Conservation (phyloP, 2,888 invertebrate genomes). For the Prosapia bicincta region DNA sequence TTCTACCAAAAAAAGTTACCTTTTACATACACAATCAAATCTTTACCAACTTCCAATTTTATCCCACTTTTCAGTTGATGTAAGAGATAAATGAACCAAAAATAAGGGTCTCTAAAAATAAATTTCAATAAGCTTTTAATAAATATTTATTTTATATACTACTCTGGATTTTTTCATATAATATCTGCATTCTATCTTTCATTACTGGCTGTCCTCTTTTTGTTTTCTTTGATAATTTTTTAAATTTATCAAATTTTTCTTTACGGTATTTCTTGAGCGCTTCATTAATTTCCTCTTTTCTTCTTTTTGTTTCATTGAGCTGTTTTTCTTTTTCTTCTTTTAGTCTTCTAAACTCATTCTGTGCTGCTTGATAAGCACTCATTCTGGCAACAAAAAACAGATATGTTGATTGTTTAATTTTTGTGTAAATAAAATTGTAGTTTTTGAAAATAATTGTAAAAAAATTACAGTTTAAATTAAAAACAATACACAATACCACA, state of each 20-base stretch:
- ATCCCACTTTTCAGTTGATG: too few relatives aligned
- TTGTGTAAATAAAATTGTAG: too few relatives aligned
- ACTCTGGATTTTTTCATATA: conserved; percentile 57
- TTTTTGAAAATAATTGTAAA: too few relatives aligned
- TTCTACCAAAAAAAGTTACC: too few relatives aligned
- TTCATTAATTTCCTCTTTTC: conserved; percentile 51
- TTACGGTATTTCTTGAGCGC: conserved; percentile 64
- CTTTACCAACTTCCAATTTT: too few relatives aligned
- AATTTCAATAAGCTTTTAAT: too few relatives aligned
- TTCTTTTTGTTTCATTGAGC: conserved; percentile 47
- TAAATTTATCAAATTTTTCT: conserved; percentile 64
- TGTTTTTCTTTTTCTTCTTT: conserved; percentile 55
- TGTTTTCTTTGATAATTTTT: conserved; percentile 70
- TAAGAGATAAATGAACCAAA: too few relatives aligned
- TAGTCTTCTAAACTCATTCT: conserved; percentile 53
- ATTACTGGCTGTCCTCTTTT: conserved; percentile 82
- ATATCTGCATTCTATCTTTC: conserved; percentile 72
- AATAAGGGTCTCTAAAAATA: too few relatives aligned
- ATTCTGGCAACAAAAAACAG: neutral
- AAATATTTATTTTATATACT: too few relatives aligned
- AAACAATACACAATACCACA: too few relatives aligned
- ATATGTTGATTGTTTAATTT: neutral
- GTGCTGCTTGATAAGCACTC: conserved; percentile 44
- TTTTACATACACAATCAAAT: too few relatives aligned
- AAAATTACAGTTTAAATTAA: too few relatives aligned